Conservation (phyloP, 2,797 vertebrate species). For the Gobio occitaniae region DNA sequence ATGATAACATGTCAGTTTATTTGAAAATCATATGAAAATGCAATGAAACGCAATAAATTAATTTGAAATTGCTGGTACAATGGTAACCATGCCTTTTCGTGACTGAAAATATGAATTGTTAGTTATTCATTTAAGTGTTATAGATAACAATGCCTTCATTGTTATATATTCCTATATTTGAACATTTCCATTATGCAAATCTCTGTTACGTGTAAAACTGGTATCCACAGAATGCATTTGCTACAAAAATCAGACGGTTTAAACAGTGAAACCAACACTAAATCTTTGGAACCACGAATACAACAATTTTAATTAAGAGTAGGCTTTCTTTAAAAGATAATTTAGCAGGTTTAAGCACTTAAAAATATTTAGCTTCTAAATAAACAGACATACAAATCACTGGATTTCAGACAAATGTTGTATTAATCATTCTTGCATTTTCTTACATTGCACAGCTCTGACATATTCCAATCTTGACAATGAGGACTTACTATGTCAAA, state of each 20-base stretch:
- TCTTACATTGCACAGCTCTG: constrained; percentile 53
- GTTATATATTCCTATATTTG: background rate
- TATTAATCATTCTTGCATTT: constrained; percentile 43
- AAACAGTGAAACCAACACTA: background rate
- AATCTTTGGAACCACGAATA: constrained; percentile 14
- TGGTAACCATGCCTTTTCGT: background rate
- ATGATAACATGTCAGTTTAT: background rate
- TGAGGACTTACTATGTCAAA: constrained; percentile 13
- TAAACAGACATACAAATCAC: constrained; percentile 33
- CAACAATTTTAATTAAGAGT: constrained; percentile 38
- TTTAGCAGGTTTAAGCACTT: constrained; percentile 54
- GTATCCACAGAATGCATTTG: background rate
- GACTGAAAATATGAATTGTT: background rate
- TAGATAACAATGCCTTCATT: no score
- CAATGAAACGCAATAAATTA: background rate
- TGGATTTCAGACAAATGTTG: constrained; percentile 49
- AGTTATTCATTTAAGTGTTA: background rate
- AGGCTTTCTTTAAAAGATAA: constrained; percentile 43
- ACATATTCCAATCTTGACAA: constrained; percentile 41
- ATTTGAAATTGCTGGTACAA: background rate
- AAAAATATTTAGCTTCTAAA: constrained; percentile 41
- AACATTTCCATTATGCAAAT: background rate
- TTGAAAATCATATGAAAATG: background rate
- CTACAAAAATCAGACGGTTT: background rate
- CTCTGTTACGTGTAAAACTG: background rate